Evolutionary conservation across 1,140 invertebrate genomes (phyloP).

Genomic region (Megalopta genalis): DNA sequence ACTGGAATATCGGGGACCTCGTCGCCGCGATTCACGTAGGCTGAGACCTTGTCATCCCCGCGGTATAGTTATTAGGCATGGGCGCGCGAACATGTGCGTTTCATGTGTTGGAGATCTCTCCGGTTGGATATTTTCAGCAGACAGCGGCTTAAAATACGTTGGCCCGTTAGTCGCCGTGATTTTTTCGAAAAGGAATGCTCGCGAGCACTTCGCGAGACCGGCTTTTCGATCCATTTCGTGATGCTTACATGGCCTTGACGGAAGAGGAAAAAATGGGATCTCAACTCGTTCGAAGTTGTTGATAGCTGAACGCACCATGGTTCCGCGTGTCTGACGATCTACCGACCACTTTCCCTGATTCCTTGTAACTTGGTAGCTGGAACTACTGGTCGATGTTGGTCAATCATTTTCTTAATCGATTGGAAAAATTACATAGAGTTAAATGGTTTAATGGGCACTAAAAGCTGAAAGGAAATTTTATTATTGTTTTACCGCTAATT

Average conservation of each 20-base stretch:
- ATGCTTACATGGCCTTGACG: not conserved
- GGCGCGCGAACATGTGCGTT: conserved; percentile 50
- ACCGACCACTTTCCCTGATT: conserved; percentile 1
- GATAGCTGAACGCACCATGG: not conserved
- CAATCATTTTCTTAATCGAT: too few relatives aligned
- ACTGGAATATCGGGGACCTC: conserved; percentile 11
- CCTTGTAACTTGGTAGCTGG: not conserved
- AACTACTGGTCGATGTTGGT: not conserved
- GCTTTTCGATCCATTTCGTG: not conserved
- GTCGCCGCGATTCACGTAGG: conserved; percentile 36
- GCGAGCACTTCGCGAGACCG: not conserved
- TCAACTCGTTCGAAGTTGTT: not conserved
- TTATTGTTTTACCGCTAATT: too few relatives aligned
- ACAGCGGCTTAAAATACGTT: conserved; percentile 46
- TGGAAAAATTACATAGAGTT: too few relatives aligned
- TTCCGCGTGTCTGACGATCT: not conserved
- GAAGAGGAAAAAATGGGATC: not conserved
- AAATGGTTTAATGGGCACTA: too few relatives aligned
- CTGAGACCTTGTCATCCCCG: conserved; percentile 54
- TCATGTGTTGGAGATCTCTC: conserved; percentile 54
- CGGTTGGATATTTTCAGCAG: conserved; percentile 53
- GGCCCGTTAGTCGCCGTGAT: conserved; percentile 12
- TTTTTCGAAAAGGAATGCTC: conserved; percentile 48
- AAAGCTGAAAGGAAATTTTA: too few relatives aligned
- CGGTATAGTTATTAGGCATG: conserved; percentile 47